A percentile compares a stretch with the other conserved stretches of the same genome.
Conservation (phyloP, 92 coral and sea anemone species). For the Palythoa heliodiscus region DNA sequence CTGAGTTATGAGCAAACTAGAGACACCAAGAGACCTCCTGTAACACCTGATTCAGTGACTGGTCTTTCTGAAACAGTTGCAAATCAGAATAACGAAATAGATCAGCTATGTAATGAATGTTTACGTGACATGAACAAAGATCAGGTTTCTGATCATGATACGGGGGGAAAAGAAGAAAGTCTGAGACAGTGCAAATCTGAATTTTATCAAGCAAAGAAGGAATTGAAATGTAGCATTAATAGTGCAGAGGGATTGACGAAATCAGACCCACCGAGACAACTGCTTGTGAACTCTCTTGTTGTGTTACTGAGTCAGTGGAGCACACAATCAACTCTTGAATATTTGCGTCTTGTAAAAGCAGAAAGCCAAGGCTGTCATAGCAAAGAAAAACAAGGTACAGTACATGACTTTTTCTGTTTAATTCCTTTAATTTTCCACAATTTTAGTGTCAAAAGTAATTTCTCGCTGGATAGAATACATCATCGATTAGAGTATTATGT, state of each 20-base stretch:
- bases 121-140: not conserved
- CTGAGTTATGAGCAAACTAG: not conserved
- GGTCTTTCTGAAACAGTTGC: not conserved
- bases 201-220: not conserved
- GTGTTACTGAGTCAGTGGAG: slow-evolving; percentile 47
- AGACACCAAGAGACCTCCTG: not conserved
- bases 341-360: slow-evolving; percentile 27
- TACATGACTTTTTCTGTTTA: too few relatives aligned
- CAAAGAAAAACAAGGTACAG: not conserved
- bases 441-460: too few relatives aligned
- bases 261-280: slow-evolving; percentile 14
- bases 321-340: slow-evolving; percentile 35
- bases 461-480: too few relatives aligned
- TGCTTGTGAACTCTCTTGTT: slow-evolving; percentile 40
- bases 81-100: not conserved
- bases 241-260: not conserved
- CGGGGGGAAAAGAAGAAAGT: not conserved
- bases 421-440: too few relatives aligned
- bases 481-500: too few relatives aligned
- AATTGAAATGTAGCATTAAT: not conserved
- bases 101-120: too few relatives aligned
- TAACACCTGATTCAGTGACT: not conserved
- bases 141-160: not conserved
- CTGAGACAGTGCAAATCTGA: not conserved
- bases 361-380: not conserved